phyloP scores from a whole-genome alignment of 2,113 vertebrate species.

The Tragelaphus scriptus region DNA sequence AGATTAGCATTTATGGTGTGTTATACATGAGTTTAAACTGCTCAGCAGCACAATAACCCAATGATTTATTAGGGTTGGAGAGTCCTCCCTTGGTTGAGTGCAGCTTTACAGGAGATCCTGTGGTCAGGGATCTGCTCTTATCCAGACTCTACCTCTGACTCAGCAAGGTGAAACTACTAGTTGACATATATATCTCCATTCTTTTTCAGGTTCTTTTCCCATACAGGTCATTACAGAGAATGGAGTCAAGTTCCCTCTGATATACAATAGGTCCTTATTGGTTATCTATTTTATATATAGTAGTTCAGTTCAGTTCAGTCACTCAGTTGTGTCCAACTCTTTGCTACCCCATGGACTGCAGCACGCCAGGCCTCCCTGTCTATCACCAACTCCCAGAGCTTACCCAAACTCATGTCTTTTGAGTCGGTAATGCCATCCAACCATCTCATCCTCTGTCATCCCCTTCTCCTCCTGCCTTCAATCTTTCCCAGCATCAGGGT shows the following conservation, averaged over 20 bases:
- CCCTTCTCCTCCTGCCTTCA: neutral
- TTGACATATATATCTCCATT: neutral
- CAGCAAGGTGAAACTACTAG: neutral
- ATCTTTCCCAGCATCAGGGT: neutral
- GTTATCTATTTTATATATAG: neutral
- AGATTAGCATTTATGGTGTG: neutral
- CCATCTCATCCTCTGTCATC: neutral
- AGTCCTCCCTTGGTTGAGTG: neutral
- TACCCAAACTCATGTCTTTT: neutral
- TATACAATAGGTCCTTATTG: neutral
- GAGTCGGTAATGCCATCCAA: neutral
- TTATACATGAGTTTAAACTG: neutral
- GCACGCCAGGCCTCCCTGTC: neutral
- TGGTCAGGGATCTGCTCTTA: rapidly evolving
- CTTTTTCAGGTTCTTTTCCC: neutral
- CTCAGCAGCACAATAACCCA: neutral
- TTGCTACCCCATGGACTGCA: rapidly evolving
- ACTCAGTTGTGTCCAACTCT: neutral
- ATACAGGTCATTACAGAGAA: neutral
- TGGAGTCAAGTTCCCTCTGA: neutral
- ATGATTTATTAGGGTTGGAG: neutral
- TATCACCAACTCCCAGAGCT: neutral
- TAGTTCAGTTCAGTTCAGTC: neutral
- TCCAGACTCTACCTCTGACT: neutral
- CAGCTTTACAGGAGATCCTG: neutral